Evolutionary conservation across 2,113 vertebrate species (phyloP).

Genomic region (Vidua chalybeata): DNA sequence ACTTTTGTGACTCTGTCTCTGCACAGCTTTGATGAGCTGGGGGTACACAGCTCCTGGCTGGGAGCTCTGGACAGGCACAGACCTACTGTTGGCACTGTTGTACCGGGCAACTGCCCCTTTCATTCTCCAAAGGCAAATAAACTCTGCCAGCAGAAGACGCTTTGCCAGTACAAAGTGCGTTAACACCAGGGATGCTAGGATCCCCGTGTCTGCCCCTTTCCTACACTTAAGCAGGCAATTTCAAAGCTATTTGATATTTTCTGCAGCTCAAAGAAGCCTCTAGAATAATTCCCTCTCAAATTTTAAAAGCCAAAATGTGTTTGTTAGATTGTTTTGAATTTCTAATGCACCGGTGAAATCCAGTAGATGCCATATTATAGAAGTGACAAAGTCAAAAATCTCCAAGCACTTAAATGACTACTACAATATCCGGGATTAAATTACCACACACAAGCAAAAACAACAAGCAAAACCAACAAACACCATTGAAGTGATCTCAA

Average conservation of each 20-base stretch:
- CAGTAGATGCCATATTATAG: not conserved
- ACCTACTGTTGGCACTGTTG: not conserved
- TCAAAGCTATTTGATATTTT: slow-evolving; percentile 1
- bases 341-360: not conserved
- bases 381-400: not conserved
- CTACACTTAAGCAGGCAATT: not conserved
- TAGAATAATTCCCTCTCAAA: not conserved
- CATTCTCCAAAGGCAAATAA: slow-evolving; percentile 6
- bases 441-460: slow-evolving; percentile 55
- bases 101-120: not conserved
- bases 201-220: not conserved
- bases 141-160: not conserved
- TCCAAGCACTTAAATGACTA: slow-evolving; percentile 1
- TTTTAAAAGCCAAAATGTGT: not conserved
- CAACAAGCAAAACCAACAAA: slow-evolving; percentile 56
- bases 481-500: slow-evolving; percentile 64
- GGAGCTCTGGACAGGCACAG: not conserved
- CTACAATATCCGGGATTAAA: slow-evolving; percentile 10
- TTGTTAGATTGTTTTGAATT: not conserved
- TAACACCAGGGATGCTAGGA: not conserved
- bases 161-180: slow-evolving; percentile 8
- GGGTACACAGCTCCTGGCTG: not conserved
- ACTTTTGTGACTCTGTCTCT: not conserved
- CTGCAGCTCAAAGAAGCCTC: not conserved
- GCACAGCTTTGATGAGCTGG: not conserved